Conservation (phyloP, 2,113 vertebrate genomes). For the Cyphomyrus plagiostoma region DNA sequence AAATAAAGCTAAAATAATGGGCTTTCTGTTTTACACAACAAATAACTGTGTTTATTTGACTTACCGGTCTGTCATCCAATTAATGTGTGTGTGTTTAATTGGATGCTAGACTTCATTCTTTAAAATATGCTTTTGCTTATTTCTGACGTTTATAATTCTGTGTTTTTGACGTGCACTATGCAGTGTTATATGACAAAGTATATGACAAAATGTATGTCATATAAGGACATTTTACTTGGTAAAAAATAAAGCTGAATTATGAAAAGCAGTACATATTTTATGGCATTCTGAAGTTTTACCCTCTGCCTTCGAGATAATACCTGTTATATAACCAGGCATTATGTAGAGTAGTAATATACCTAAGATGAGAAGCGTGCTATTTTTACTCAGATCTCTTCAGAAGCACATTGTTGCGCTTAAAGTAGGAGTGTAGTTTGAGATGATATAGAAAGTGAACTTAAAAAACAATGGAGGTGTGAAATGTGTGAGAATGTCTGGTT, state of each 20-base stretch:
- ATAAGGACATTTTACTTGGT: background rate
- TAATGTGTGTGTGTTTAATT: background rate
- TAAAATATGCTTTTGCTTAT: background rate
- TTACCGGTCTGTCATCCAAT: background rate
- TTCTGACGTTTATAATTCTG: background rate
- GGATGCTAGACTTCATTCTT: background rate
- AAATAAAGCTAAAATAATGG: background rate
- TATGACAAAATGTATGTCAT: background rate
- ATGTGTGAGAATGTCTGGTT: background rate
- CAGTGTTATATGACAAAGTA: background rate
- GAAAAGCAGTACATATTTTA: background rate
- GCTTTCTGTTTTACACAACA: background rate
- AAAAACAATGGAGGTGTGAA: background rate
- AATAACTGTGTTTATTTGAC: background rate
- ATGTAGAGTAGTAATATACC: background rate
- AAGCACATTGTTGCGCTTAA: background rate
- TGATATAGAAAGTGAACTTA: background rate
- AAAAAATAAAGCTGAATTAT: background rate
- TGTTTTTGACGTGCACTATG: background rate
- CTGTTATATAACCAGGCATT: background rate
- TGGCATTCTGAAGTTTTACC: background rate
- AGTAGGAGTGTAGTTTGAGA: background rate
- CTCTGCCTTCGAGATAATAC: background rate
- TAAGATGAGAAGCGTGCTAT: background rate
- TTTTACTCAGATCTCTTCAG: background rate